Evolutionary conservation across 1,140 invertebrate genomes (phyloP), one percentile per base, ranked within the genome.

Genomic region (Aradophagus sp.): DNA sequence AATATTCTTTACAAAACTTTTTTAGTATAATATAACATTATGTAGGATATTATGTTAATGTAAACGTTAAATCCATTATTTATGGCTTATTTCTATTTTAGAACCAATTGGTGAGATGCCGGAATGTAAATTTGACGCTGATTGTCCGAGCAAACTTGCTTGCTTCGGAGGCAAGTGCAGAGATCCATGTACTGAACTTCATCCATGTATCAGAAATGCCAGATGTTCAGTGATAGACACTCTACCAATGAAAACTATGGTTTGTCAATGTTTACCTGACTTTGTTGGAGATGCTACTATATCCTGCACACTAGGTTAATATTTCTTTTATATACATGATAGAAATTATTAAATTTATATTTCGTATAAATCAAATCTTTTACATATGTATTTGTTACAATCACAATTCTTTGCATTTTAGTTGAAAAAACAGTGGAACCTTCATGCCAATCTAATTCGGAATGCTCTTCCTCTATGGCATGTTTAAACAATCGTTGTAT

Each of bases 281-380:
- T 94, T 90, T 80, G 88, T 91, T 63, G 94, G 94, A 59, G 93
- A 96, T 80, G 93, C 94, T 6, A 93, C 94, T 68, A 89, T 92
- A 42, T 89, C 92, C 82, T 96, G 94, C 81, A 89, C 87, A 75
- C 88, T 87, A 88, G 91, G 93, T 94, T 10, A 29, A n/a, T 29
- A 10, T 5, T n/a, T n/a, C n/a, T n/a, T n/a, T n/a, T n/a, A n/a
- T n/a, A n/a, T n/a, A n/a, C n/a, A n/a, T n/a, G n/a, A n/a, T n/a
- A n/a, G n/a, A n/a, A n/a, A n/a, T n/a, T n/a, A n/a, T n/a, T n/a
- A n/a, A n/a, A n/a, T n/a, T n/a, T n/a, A n/a, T n/a, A n/a, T n/a
- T n/a, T n/a, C n/a, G n/a, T n/a, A n/a, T n/a, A n/a, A n/a, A n/a
- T n/a, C n/a, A n/a, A n/a, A n/a, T n/a, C n/a, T n/a, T n/a, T n/a